Evolutionary conservation across 2,888 invertebrate genomes (phyloP), one percentile per base, ranked within the genome.

Genomic region (Megamerina dolium): DNA sequence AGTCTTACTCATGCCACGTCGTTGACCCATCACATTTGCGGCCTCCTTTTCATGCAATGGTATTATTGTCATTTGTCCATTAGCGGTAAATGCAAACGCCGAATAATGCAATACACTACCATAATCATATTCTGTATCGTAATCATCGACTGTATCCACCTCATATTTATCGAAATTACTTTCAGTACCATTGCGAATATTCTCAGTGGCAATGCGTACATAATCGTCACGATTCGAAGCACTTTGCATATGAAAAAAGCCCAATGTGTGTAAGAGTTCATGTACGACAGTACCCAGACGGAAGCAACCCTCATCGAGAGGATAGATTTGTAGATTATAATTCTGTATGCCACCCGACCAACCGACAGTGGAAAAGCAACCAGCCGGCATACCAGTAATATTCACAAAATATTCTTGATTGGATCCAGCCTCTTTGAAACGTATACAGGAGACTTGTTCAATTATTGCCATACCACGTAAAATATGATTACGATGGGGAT

Each of bases 81-180:
- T 87, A 40, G 62, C 75, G 0, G 84, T 81, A 67, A 87, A 87
- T 1, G 85, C 85, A 23, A 75, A 78, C 17, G 77, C 74, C 0
- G 83, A 80, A 63, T 87, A 88, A 59, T 88, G 87, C 85, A 88
- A 82, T 2, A 88, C 82, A 52, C 87, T 87, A 52, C 78, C 77
- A 63, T 83, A 87, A 64, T 88, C 87, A 57, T 87, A 88, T 0
- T 75, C 70, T 38, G 85, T 75, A 2, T 81, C 83, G 58, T 75
- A 86, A 30, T 78, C 79, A 37, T 78, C 74, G 0, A 81, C 75
- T 13, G 67, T 70, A 3, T 71, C 66, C 4, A 70, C 61, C 18
- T 75, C 73, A 0, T 80, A 76, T 62, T 85, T 87, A 43, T 76
- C 76, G 63, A 87, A 88, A 69, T 87, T 87, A 38, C 70, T 69